A percentile compares a stretch with the other conserved stretches of the same genome.
Evolutionary conservation across 2,797 vertebrate species (phyloP).

Genomic region (Lagorchestes hirsutus): DNA sequence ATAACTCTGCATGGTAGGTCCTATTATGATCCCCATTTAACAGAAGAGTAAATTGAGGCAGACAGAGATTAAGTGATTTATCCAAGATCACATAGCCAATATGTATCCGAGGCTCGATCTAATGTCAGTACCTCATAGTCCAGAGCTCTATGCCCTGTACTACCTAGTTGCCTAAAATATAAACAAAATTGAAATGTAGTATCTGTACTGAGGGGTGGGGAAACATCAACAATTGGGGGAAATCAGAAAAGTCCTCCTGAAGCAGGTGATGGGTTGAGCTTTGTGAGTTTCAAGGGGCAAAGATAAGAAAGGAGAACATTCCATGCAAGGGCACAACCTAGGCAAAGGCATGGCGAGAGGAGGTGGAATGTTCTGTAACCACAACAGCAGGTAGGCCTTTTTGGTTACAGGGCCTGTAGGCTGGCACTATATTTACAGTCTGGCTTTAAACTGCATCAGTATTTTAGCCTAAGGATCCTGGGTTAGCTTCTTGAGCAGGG

Average conservation of each 20-base stretch:
- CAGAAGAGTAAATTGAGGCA: neutral
- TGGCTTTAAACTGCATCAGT: neutral
- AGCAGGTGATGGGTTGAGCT: neutral
- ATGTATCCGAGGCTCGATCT: neutral
- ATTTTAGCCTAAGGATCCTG: neutral
- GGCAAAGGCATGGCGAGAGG: neutral
- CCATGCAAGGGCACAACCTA: neutral
- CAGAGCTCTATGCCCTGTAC: neutral
- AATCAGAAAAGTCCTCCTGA: neutral
- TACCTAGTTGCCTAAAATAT: neutral
- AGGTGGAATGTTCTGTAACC: neutral
- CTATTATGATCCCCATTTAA: neutral
- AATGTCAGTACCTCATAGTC: neutral
- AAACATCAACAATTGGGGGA: neutral
- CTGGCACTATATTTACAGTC: neutral
- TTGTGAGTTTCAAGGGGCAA: neutral
- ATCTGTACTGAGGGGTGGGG: neutral
- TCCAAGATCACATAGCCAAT: neutral
- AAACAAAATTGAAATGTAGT: neutral
- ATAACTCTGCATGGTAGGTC: neutral
- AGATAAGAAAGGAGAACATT: neutral
- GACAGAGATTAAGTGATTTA: neutral
- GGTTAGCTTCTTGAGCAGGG: neutral
- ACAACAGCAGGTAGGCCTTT: neutral
- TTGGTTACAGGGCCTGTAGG: neutral